A percentile compares a stretch with the other conserved stretches of the same genome.
These are phyloP conservation scores for Chlorodrepanis virens DNA, from an alignment of 2,113 vertebrate genomes.

Conservation along the genomic window DNA sequence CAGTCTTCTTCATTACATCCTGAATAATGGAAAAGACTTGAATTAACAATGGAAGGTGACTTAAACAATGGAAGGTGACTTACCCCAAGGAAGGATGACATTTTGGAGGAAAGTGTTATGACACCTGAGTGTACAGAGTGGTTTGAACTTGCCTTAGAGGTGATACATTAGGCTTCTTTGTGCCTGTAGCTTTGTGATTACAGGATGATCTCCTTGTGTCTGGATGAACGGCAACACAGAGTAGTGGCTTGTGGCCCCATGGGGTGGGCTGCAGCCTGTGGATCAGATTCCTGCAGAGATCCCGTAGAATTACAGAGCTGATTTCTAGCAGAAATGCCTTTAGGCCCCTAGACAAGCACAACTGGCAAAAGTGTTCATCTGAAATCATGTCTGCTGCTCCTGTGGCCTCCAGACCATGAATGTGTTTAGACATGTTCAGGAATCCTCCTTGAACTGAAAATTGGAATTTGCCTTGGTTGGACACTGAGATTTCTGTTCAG, in stretches of 20 bases:
- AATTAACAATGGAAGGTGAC: neutral
- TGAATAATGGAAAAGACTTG: neutral
- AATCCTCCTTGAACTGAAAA: neutral
- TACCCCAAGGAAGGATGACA: neutral
- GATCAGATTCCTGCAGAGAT: neutral
- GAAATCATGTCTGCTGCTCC: neutral
- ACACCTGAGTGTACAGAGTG: accelerated
- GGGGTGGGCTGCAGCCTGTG: neutral
- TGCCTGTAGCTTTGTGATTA: neutral
- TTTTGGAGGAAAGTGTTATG: neutral
- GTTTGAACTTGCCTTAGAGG: neutral
- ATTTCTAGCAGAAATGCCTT: neutral
- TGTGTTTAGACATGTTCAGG: neutral
- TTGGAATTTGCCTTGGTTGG: neutral
- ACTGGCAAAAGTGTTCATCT: neutral
- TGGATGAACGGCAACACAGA: accelerated
- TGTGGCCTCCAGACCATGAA: neutral
- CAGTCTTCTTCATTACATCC: accelerated
- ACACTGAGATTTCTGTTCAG: neutral
- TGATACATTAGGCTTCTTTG: neutral
- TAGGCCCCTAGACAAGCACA: neutral
- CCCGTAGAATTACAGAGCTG: accelerated
- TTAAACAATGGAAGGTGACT: neutral
- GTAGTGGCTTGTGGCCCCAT: accelerated
- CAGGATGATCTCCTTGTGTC: neutral